phyloP scores from a whole-genome alignment of 2,113 vertebrate genomes.

The Tilapia sparmanii region DNA sequence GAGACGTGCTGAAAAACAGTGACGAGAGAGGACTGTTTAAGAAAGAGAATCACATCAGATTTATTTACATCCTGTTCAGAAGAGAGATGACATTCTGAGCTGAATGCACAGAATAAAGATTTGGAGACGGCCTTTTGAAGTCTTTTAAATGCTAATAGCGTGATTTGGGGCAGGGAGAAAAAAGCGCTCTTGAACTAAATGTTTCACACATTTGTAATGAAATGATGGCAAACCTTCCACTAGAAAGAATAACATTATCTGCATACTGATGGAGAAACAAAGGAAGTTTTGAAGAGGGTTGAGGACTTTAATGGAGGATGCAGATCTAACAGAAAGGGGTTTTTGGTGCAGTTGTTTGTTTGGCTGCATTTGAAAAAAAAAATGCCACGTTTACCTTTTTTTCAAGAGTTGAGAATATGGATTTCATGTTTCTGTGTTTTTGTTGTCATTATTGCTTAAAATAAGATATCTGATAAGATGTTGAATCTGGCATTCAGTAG shows the following conservation, averaged over 20 bases:
- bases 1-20: neutral
- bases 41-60: neutral
- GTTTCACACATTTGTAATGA: neutral
- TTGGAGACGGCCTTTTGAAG: neutral
- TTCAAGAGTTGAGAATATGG: fast-evolving
- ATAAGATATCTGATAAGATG: neutral
- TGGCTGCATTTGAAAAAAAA: neutral
- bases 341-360: neutral
- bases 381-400: fast-evolving
- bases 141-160: neutral
- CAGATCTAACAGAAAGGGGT: fast-evolving
- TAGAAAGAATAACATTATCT: neutral
- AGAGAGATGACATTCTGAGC: neutral
- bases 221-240: neutral
- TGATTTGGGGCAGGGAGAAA: neutral
- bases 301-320: neutral
- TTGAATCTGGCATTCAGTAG: neutral
- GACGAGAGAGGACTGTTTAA: neutral
- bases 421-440: neutral
- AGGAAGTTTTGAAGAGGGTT: neutral
- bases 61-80: neutral
- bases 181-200: neutral
- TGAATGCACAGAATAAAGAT: neutral
- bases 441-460: neutral
- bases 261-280: neutral